A percentile compares a stretch with the other conserved stretches of the same genome.
Conservation (phyloP, 2,888 invertebrate species). For the Sesamia inferens region DNA sequence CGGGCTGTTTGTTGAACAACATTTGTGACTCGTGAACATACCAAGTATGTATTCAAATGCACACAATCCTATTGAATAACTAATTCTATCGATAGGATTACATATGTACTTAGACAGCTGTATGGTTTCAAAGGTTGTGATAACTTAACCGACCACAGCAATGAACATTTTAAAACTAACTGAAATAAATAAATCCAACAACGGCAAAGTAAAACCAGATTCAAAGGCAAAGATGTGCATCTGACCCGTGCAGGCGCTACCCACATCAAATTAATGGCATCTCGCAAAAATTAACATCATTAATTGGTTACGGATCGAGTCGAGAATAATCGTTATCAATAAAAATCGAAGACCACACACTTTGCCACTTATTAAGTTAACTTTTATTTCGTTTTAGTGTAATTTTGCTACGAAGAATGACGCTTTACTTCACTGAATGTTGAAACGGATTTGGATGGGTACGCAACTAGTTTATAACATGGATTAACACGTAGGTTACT, state of each 20-base stretch:
- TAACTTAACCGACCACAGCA: not conserved
- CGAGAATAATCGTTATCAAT: slow-evolving; percentile 54
- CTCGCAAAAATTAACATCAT: slow-evolving; percentile 59
- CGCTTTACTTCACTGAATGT: not conserved
- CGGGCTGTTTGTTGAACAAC: not conserved
- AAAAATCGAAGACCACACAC: slow-evolving; percentile 52
- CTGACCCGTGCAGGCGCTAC: slow-evolving; percentile 36
- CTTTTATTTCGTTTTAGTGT: slow-evolving; percentile 19
- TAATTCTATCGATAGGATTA: not conserved
- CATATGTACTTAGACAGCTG: not conserved
- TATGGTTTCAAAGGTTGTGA: not conserved
- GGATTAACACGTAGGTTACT: too few species aligned
- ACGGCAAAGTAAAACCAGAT: slow-evolving; percentile 36
- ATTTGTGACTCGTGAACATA: not conserved
- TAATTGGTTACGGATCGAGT: slow-evolving; percentile 50
- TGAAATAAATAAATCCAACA: slow-evolving; percentile 13
- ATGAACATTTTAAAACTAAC: not conserved
- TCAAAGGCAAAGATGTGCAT: slow-evolving; percentile 34
- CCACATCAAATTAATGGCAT: slow-evolving; percentile 53
- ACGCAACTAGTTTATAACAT: too few species aligned
- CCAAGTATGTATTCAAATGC: not conserved
- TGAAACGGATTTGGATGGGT: too few species aligned
- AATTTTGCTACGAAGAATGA: not conserved
- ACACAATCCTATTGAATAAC: not conserved
- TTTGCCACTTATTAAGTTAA: slow-evolving; percentile 45